Evolutionary conservation across 2,888 invertebrate species (phyloP), one percentile per base, ranked within the genome.

Genomic region (Adelphocoris suturalis): DNA sequence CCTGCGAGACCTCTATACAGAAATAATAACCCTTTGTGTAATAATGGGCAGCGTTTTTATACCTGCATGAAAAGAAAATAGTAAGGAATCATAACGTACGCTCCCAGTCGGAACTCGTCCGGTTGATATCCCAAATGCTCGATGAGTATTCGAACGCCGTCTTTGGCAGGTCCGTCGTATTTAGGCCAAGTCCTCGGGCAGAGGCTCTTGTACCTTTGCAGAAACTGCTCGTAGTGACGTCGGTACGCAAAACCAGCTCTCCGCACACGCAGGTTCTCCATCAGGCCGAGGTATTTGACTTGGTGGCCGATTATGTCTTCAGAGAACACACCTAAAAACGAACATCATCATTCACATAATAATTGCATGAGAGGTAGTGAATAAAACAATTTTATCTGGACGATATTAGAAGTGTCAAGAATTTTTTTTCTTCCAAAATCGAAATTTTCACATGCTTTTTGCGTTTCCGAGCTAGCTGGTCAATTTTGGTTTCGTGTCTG

Each of bases 211-310:
- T 98, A 98, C 91, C 98, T 95, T 92, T 97, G 95, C 7, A 98
- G 94, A 95, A 98, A 98, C 78, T 96, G 95, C 86, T 97, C 97
- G 92, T 97, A 98, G 0, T 96, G 95, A 90, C 98, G 94, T 91
- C 98, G 95, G 93, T 98, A 98, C 0, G 98, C 98, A 93, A 98
- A 98, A 55, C 98, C 98, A 16, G 98, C 98, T 91, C 98, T 95
- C 4, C 98, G 95, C 80, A 98, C 98, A 90, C 98, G 94, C 92
- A 98, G 94, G 93, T 98, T 98, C 94, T 98, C 98, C 97, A 98
- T 98, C 91, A 98, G 94, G 0, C 98, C 98, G 91, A 98, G 95
- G 93, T 98, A 98, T 93, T 97, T 97, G 76, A 98, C 97, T 94
- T 98, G 98, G 93, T 98, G 98, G 16, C 95, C 94, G 0, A 98